A percentile compares a stretch with the other conserved stretches of the same genome.
phyloP scores from a whole-genome alignment of 1,140 invertebrate genomes.

The Phymorhynchus buccinoides region DNA sequence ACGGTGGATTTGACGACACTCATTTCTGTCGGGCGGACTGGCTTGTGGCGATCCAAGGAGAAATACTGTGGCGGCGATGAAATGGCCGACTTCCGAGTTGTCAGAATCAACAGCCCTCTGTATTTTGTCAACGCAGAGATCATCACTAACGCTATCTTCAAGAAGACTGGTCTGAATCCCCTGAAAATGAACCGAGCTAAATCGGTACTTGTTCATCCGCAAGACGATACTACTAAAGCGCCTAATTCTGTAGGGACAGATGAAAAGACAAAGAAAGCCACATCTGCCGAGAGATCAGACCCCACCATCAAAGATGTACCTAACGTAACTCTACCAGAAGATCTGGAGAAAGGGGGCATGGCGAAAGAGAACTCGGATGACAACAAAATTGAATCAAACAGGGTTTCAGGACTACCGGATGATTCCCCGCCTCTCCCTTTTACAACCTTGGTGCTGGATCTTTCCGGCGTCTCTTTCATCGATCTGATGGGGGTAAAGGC shows the following conservation, averaged over 20 bases:
- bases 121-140: constrained; percentile 57
- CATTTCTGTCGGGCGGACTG: constrained; percentile 19
- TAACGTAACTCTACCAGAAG: neutral
- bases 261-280: neutral
- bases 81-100: constrained; percentile 28
- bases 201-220: neutral
- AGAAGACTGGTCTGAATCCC: constrained; percentile 45
- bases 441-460: constrained; percentile 39
- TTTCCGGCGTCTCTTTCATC: constrained; percentile 46
- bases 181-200: constrained; percentile 39
- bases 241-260: neutral
- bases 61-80: constrained; percentile 33
- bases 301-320: neutral
- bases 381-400: neutral
- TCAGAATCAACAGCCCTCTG: constrained; percentile 47
- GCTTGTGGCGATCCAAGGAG: constrained; percentile 35
- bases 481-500: constrained; percentile 54
- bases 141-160: constrained; percentile 48
- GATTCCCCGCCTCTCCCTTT: neutral
- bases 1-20: constrained; percentile 38
- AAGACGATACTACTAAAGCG: neutral
- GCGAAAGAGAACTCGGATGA: neutral
- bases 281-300: neutral
- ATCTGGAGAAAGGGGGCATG: neutral
- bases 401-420: no score